Base-by-base conservation (phyloP, 2,888 invertebrate genomes). In the Cheilosia urbana region DNA sequence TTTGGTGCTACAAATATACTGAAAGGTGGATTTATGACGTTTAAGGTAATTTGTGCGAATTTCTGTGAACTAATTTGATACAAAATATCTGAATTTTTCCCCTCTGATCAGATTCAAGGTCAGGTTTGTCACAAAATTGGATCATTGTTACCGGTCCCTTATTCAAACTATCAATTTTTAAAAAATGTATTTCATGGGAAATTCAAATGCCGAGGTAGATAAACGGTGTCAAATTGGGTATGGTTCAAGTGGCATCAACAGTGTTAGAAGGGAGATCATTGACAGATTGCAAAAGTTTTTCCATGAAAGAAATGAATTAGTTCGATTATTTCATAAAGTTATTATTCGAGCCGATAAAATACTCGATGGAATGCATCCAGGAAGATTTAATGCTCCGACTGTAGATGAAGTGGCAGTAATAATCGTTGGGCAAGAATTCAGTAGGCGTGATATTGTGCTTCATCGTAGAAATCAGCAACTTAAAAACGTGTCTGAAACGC, bases 291-390 rank as follows among this genome's bases (percentile, higher is more conserved):
- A 85, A 72, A 37, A 34, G 17, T 49, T 87, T 27, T 75, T 88
- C n/a, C 88, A 90, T 85, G 83, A 88, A 82, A 82, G 89, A 51
- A 89, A 91, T 88, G 65, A 87, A 69, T 90, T 90, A 83, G 69
- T 91, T 69, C 47, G 63, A 78, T 73, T 90, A 57, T 91, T 91
- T n/a, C n/a, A n/a, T n/a, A n/a, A n/a, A n/a, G n/a, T n/a, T n/a
- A n/a, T n/a, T n/a, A n/a, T n/a, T n/a, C n/a, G n/a, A n/a, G n/a
- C n/a, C n/a, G n/a, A n/a, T n/a, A n/a, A n/a, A n/a, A n/a, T n/a
- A n/a, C n/a, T n/a, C n/a, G n/a, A n/a, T n/a, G n/a, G n/a, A n/a
- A n/a, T n/a, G n/a, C n/a, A n/a, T n/a, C n/a, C n/a, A n/a, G n/a
- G n/a, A n/a, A n/a, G 21, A 21, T 21, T 21, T 21, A 21, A 21